These are phyloP conservation scores for Dryoscopus gambensis DNA, from an alignment of 2,113 vertebrate species.

Conservation along the genomic window DNA sequence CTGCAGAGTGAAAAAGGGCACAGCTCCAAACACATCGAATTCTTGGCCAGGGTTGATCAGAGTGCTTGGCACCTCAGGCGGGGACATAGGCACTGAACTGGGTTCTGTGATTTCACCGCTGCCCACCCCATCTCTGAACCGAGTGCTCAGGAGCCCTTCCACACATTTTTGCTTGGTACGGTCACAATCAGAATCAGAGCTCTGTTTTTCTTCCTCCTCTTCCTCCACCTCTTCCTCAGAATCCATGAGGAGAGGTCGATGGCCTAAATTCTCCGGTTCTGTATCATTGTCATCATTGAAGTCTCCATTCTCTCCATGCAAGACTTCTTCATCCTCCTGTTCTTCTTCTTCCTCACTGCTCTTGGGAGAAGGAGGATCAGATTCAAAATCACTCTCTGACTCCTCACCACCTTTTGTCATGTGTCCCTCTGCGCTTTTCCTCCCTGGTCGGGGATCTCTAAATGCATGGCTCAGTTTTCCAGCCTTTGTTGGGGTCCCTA, in stretches of 20 bases:
- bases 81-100: background rate
- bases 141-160: conserved; percentile 7
- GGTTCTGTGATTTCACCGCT: background rate
- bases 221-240: conserved; percentile 91
- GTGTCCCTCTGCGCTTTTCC: conserved; percentile 54
- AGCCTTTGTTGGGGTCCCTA: conserved; percentile 11
- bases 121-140: background rate
- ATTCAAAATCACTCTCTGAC: conserved; percentile 96
- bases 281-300: conserved; percentile 82
- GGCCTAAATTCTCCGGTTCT: conserved; percentile 88
- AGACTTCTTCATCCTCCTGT: conserved; percentile 85
- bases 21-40: conserved; percentile 85
- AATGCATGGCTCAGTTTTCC: conserved; percentile 48
- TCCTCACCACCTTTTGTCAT: conserved; percentile 72
- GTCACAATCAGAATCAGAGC: conserved; percentile 87
- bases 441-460: conserved; percentile 72
- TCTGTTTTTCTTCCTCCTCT: conserved; percentile 85
- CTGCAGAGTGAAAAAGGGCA: conserved; percentile 80
- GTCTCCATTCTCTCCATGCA: conserved; percentile 85
- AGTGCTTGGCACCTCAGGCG: background rate
- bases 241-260: conserved; percentile 93
- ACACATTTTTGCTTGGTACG: conserved; percentile 59
- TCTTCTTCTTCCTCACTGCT: conserved; percentile 94
- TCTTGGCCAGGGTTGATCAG: conserved; percentile 40
- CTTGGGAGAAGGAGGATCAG: conserved; percentile 92